These are phyloP conservation scores for Ochropleura leucogaster DNA, from an alignment of 2,888 invertebrate species.

Conservation along the genomic window DNA sequence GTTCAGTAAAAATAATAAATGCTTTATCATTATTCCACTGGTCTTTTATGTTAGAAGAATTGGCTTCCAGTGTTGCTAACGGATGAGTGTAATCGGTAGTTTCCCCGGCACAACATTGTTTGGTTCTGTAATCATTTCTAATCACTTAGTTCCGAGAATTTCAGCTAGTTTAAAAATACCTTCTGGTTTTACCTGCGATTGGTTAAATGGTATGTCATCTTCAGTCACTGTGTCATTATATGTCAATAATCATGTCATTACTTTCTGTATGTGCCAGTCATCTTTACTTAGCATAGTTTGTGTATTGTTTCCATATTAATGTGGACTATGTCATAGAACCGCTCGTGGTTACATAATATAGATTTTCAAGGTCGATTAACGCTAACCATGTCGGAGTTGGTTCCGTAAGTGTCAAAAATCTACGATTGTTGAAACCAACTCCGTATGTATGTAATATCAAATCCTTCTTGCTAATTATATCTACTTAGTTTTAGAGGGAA, in stretches of 20 bases:
- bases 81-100: slow-evolving; percentile 5
- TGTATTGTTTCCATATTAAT: slow-evolving; percentile 12
- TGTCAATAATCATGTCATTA: slow-evolving; percentile 49
- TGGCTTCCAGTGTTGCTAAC: slow-evolving; percentile 7
- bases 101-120: slow-evolving; percentile 14
- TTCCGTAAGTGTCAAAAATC: too few species aligned
- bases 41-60: neutral
- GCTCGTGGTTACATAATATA: neutral
- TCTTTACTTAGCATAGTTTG: slow-evolving; percentile 20
- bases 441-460: too few species aligned
- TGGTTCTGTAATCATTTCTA: slow-evolving; percentile 30
- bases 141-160: slow-evolving; percentile 38
- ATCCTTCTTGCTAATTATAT: too few species aligned
- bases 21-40: neutral
- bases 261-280: slow-evolving; percentile 45
- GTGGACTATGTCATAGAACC: neutral
- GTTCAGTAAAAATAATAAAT: slow-evolving; percentile 1
- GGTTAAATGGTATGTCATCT: slow-evolving; percentile 42
- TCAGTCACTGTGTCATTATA: slow-evolving; percentile 1
- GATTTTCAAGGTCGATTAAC: neutral
- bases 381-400: neutral
- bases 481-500: too few species aligned
- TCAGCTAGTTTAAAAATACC: slow-evolving; percentile 8
- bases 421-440: too few species aligned
- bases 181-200: slow-evolving; percentile 11